These are phyloP conservation scores for Lysandra coridon DNA, from an alignment of 2,888 invertebrate genomes.

Conservation along the genomic window DNA sequence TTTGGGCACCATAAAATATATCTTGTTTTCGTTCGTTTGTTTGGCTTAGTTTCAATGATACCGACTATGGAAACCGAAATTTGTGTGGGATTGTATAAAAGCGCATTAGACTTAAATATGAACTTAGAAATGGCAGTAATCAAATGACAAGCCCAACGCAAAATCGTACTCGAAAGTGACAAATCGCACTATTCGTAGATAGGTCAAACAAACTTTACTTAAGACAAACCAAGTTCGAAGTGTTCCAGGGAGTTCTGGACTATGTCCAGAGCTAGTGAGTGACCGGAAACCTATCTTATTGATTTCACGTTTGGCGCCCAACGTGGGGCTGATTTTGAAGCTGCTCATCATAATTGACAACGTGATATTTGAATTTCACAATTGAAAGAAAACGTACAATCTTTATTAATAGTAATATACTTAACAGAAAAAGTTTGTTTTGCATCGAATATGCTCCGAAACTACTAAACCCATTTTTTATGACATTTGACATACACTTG, in stretches of 20 bases:
- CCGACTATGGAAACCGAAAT: no score
- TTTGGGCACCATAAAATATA: no score
- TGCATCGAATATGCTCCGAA: no score
- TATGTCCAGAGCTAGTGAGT: slow-evolving; percentile 10
- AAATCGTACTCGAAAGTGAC: not conserved
- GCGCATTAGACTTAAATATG: no score
- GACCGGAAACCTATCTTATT: slow-evolving; percentile 34
- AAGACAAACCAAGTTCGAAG: slow-evolving; percentile 7
- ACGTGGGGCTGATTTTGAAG: not conserved
- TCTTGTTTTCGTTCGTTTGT: no score
- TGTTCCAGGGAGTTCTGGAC: slow-evolving; percentile 19
- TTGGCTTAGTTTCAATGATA: no score
- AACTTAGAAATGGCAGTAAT: not conserved
- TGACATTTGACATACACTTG: no score
- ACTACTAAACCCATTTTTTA: no score
- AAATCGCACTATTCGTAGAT: slow-evolving; percentile 8
- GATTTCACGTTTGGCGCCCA: slow-evolving; percentile 31
- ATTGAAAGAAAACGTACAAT: not conserved
- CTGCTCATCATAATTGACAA: no score
- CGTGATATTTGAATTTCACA: not conserved
- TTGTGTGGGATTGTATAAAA: no score
- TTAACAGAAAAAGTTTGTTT: no score
- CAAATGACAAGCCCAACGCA: not conserved
- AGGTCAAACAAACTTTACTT: slow-evolving; percentile 17
- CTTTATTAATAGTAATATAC: no score